Base-by-base conservation (phyloP, 2,797 vertebrate genomes). In the Eremophila alpestris region DNA sequence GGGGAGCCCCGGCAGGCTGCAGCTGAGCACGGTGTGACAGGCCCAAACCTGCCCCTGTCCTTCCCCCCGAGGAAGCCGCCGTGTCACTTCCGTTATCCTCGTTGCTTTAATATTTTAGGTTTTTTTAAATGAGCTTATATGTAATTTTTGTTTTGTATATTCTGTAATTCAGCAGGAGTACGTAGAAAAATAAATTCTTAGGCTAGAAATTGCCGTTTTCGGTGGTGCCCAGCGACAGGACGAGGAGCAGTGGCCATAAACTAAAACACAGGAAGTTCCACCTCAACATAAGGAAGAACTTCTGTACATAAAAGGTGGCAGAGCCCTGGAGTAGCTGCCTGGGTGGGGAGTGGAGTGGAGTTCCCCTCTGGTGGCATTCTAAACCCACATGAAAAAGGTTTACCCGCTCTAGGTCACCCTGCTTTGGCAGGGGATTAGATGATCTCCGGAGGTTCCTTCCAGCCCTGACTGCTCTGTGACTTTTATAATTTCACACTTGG, bases 91-190 rank as follows among this genome's bases (percentile, higher is more conserved):
- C 1, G 16, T 11, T 2, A 6, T 34, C 5, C 7, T 30, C 12
- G 0, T 21, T 40, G 1, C 10, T 23, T 22, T 16, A 11, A 5
- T 9, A 0, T 7, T 29, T 13, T 26, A 14, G 7, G 5, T 1
- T 4, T 9, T 26, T 30, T 27, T 8, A 0, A 30, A 21, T 8
- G 14, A 18, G 3, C 3, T 27, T 2, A 0, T 14, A 0, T 3
- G 0, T n/a, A 0, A 7, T 32, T 51, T 24, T 27, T 7, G 1
- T 2, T 32, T 16, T 21, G 4, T 4, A 3, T 16, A 2, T 15
- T 40, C 5, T 32, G 22, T 14, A 23, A 16, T 45, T 46, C 7
- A 13, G 52, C 20, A 45, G 41, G 10, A 3, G 8, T 45, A 15
- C 8, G 1, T 5, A 8, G 41, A 3, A 2, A 40, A 63, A 3